Conservation (phyloP, 2,888 invertebrate genomes). For the Stratiomys singularior region DNA sequence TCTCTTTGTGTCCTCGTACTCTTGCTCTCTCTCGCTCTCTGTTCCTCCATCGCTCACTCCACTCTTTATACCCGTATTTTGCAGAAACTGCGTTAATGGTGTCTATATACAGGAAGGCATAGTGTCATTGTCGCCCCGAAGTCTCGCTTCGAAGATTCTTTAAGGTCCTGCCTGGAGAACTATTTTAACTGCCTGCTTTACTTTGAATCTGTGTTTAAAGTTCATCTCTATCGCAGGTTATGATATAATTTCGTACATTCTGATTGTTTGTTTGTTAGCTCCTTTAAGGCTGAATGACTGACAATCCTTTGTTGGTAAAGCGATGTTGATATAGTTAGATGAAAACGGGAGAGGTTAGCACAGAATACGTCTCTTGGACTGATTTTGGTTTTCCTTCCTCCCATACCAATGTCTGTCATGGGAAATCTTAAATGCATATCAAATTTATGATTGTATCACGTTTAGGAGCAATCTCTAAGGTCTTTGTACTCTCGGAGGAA, state of each 20-base stretch:
- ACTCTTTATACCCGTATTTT: background rate
- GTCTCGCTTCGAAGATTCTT: conserved; percentile 9
- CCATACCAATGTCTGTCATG: background rate
- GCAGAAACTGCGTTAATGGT: background rate
- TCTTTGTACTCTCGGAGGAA: too few species aligned
- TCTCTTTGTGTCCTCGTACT: too few species aligned
- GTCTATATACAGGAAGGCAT: background rate
- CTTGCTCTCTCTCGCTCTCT: background rate
- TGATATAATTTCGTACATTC: too few species aligned
- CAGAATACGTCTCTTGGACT: too few species aligned
- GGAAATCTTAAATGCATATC: conserved; percentile 5
- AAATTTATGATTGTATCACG: background rate
- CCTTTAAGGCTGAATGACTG: background rate
- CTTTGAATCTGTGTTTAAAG: background rate
- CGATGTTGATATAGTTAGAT: too few species aligned
- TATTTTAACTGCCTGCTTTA: background rate
- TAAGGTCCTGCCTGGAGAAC: background rate
- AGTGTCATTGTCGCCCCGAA: conserved; percentile 12
- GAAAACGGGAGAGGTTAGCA: too few species aligned
- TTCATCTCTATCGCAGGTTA: background rate
- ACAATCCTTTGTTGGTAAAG: background rate
- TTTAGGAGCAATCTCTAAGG: background rate
- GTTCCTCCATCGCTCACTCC: background rate
- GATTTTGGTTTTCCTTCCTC: too few species aligned
- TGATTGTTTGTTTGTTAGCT: background rate